A percentile compares a stretch with the other conserved stretches of the same genome.
Conservation (phyloP, 2,113 vertebrate genomes). For the Corythaixoides concolor region DNA sequence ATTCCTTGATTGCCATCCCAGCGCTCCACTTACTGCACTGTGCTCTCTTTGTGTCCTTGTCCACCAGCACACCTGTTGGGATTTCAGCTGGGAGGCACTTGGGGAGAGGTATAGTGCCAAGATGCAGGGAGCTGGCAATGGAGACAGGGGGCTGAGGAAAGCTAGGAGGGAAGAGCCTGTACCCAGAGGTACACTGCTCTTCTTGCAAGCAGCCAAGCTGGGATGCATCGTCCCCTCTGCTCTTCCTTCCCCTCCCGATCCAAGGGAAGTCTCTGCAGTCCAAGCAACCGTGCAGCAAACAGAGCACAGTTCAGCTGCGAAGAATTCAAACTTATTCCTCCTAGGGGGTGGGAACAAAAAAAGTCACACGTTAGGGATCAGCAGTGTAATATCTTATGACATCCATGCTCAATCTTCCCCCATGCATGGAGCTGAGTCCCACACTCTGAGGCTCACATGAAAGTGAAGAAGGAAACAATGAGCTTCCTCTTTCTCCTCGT, state of each 20-base stretch:
- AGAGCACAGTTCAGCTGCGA: background rate
- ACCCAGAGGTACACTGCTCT: background rate
- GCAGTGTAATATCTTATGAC: background rate
- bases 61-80: background rate
- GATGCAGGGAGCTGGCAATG: background rate
- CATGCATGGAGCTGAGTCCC: background rate
- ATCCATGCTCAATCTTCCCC: background rate
- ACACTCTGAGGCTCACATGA: background rate
- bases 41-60: background rate
- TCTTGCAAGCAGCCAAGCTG: background rate
- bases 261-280: background rate
- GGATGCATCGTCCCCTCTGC: background rate
- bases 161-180: background rate
- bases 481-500: background rate
- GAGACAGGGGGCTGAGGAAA: background rate
- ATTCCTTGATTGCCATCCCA: background rate
- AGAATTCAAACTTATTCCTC: background rate
- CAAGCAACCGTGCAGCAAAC: rapidly evolving
- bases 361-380: background rate
- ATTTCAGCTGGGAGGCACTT: background rate
- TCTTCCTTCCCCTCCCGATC: background rate
- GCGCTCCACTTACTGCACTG: rapidly evolving
- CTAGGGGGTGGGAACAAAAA: rapidly evolving
- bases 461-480: background rate
- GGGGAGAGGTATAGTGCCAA: background rate